phyloP scores from a whole-genome alignment of 2,888 invertebrate genomes.

The Diaprepes abbreviatus region DNA sequence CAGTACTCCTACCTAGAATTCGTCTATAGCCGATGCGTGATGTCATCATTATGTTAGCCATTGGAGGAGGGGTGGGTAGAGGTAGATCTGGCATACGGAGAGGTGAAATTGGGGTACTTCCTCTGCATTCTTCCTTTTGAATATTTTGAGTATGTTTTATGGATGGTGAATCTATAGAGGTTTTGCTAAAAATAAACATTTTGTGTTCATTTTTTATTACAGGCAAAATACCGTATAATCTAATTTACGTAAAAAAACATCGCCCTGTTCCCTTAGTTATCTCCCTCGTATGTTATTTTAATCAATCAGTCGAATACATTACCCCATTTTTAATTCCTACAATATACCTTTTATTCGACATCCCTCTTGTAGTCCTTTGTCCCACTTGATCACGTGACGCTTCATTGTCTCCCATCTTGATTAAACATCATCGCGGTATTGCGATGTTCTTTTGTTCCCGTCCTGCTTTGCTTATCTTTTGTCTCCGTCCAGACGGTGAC shows the following conservation, averaged over 20 bases:
- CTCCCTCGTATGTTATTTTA: constrained; percentile 17
- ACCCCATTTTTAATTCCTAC: constrained; percentile 20
- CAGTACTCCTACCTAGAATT: constrained; percentile 54
- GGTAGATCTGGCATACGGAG: constrained; percentile 63
- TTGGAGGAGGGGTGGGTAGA: constrained; percentile 66
- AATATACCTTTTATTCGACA: constrained; percentile 43
- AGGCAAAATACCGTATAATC: too few species aligned
- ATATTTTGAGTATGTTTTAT: background rate
- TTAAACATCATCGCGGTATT: constrained; percentile 19
- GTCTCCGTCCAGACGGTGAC: background rate
- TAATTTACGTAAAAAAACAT: too few species aligned
- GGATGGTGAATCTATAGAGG: background rate
- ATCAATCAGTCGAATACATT: constrained; percentile 6
- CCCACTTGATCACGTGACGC: constrained; percentile 29
- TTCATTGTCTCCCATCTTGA: constrained; percentile 37
- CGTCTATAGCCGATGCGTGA: constrained; percentile 63
- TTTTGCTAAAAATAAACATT: constrained; percentile 8
- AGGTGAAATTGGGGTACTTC: constrained; percentile 53
- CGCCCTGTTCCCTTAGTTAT: background rate
- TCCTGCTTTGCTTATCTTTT: background rate
- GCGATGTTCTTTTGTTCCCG: constrained; percentile 25
- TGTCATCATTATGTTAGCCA: constrained; percentile 66
- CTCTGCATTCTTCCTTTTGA: constrained; percentile 7
- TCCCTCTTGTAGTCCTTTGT: constrained; percentile 28
- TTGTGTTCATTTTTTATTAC: too few species aligned